phyloP scores from a whole-genome alignment of 2,113 vertebrate species.

The Mesocricetus auratus region DNA sequence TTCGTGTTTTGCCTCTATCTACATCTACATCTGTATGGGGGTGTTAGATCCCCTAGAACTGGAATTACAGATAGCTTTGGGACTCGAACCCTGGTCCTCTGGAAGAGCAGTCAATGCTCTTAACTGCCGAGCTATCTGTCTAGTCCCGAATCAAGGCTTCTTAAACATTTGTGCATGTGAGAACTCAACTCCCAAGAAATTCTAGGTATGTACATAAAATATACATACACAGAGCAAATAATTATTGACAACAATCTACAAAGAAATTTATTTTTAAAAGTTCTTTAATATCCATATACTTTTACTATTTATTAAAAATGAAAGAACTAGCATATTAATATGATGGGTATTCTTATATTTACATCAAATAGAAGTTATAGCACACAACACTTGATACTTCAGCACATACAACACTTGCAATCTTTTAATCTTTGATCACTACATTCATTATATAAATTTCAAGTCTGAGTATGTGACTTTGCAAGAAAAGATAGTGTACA shows the following conservation, averaged over 20 bases:
- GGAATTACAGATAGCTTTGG: too few species aligned
- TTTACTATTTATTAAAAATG: background rate
- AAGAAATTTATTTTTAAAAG: background rate
- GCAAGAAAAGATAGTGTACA: background rate
- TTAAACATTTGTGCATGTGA: background rate
- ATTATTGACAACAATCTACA: background rate
- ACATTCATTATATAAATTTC: background rate
- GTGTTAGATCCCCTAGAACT: too few species aligned
- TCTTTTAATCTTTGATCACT: background rate
- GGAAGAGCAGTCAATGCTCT: too few species aligned
- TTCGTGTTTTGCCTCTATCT: too few species aligned
- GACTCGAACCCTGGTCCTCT: too few species aligned
- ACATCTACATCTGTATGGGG: too few species aligned
- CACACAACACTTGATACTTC: background rate
- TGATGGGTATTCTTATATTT: background rate
- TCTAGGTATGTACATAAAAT: background rate
- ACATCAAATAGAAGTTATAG: background rate
- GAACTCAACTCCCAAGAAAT: background rate
- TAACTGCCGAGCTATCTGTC: too few species aligned
- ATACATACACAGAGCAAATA: background rate
- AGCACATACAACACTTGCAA: background rate
- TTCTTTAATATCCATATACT: background rate
- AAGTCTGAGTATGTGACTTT: background rate
- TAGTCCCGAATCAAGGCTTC: too few species aligned
- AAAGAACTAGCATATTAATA: background rate